Conservation (phyloP, 2,797 vertebrate genomes). For the Huso huso region DNA sequence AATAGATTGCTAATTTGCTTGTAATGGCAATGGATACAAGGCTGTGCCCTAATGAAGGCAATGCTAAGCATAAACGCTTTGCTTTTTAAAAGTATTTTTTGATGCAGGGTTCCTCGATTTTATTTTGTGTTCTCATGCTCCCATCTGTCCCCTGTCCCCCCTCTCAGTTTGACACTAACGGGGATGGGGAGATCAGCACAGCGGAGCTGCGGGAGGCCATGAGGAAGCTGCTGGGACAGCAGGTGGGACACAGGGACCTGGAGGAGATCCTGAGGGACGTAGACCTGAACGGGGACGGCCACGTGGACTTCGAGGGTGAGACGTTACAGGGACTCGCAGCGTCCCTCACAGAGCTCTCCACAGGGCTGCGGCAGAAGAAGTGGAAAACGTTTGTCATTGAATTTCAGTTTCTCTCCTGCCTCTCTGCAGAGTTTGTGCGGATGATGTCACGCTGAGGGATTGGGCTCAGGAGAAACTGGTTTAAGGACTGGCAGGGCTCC, state of each 20-base stretch:
- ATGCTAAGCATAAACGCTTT: not conserved
- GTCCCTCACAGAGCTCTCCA: not conserved
- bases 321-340: not conserved
- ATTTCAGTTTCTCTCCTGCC: slow-evolving; percentile 21
- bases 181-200: slow-evolving; percentile 93
- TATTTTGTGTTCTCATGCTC: not conserved
- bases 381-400: slow-evolving; percentile 2
- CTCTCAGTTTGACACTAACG: slow-evolving; percentile 85
- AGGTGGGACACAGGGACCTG: slow-evolving; percentile 80
- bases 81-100: not conserved
- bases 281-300: slow-evolving; percentile 90
- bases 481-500: slow-evolving; percentile 42
- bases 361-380: not conserved
- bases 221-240: slow-evolving; percentile 87
- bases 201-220: slow-evolving; percentile 84
- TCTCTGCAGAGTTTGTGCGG: slow-evolving; percentile 79
- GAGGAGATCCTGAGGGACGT: slow-evolving; percentile 86
- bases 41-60: not conserved
- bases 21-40: not conserved
- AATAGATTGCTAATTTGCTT: not conserved
- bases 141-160: not conserved
- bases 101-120: not conserved
- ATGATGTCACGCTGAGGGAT: slow-evolving; percentile 91
- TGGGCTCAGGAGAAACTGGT: not conserved
- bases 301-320: slow-evolving; percentile 94